phyloP scores from a whole-genome alignment of 2,888 invertebrate species.

The Tromatobia lineatoria region DNA sequence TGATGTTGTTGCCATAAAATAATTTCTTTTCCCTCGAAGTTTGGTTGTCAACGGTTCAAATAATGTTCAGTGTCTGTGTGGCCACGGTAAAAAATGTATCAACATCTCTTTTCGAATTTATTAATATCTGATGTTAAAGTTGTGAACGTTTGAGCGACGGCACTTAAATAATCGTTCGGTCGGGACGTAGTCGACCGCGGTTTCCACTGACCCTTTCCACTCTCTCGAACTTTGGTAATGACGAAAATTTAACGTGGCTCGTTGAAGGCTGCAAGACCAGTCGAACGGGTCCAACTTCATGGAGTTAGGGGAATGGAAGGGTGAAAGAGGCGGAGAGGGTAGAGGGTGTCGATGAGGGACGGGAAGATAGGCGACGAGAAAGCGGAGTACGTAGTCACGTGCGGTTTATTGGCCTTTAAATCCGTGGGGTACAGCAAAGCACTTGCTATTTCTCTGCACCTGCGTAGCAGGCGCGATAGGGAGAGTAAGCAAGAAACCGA shows the following conservation, averaged over 20 bases:
- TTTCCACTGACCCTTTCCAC: background rate
- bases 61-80: no score
- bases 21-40: no score
- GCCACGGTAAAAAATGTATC: no score
- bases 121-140: background rate
- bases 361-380: background rate
- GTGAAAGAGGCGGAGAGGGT: background rate
- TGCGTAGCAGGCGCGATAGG: background rate
- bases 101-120: background rate
- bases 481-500: background rate
- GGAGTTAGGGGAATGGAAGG: slow-evolving; percentile 12
- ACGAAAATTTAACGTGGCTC: slow-evolving; percentile 44
- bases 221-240: slow-evolving; percentile 38
- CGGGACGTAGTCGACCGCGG: background rate
- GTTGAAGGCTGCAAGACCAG: background rate
- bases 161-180: slow-evolving; percentile 27
- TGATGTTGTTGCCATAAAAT: no score
- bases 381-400: slow-evolving; percentile 40
- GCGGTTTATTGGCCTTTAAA: slow-evolving; percentile 59
- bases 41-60: no score
- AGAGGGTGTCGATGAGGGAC: slow-evolving; percentile 1
- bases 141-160: slow-evolving; percentile 8
- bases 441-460: slow-evolving; percentile 47
- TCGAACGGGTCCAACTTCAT: slow-evolving; percentile 34
- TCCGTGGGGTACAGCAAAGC: slow-evolving; percentile 35